Evolutionary conservation across 2,888 invertebrate genomes (phyloP), one percentile per base, ranked within the genome.

Genomic region (Zele albiditarsus): DNA sequence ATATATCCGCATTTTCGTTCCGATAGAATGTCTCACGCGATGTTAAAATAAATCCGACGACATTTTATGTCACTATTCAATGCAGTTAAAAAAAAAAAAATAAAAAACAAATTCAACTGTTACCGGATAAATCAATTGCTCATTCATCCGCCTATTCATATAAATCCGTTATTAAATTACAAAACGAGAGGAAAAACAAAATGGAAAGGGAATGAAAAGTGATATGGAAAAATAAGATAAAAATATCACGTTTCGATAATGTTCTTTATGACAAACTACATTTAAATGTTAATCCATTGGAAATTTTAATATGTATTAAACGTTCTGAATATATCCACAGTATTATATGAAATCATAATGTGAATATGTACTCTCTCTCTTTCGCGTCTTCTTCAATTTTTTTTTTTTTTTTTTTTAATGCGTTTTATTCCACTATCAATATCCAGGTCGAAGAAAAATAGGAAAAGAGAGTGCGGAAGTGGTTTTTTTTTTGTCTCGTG

Each of bases 1-100:
- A 46, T 20, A 8, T n/a, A 53, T 53, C n/a, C 16, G n/a, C 16
- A 16, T 53, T 53, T 53, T 53, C n/a, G n/a, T 46, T 46, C 46
- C 16, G 46, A 53, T 8, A 53, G 8, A 53, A 53, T 53, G 53
- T 53, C 20, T 53, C 53, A 53, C 53, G 20, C 53, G 53, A 53
- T 53, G 20, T 53, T 53, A 31, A 27, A 63, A 63, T 38, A 20
- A 31, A 63, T 31, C 38, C 63, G n/a, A 28, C 28, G 63, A 33
- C 20, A 38, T 63, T 63, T 63, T 33, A 33, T 38, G 16, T 20
- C 38, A 10, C 53, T 53, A 53, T 53, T 53, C 20, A 53, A 20
- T 53, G 53, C 20, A 53, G 53, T n/a, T 53, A 0, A 6, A n/a
- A 53, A 49, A 3, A n/a, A 31, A 31, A 31, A 31, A 31, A 31